Base-by-base conservation (phyloP, 2,797 vertebrate species). In the Delichon dasypus region DNA sequence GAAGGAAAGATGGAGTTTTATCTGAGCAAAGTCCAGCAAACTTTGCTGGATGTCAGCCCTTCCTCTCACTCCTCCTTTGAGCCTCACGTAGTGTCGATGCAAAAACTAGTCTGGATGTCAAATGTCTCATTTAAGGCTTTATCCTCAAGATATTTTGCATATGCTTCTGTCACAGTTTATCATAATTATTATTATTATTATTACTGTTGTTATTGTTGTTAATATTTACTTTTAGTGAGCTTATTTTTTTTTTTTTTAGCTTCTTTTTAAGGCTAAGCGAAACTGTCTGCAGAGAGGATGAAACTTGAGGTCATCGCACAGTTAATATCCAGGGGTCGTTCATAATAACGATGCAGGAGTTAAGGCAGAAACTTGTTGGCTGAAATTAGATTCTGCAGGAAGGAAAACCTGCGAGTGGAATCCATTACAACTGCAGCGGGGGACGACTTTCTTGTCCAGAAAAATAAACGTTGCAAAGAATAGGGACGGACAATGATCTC, bases 11-110 rank as follows among this genome's bases (percentile, higher is more conserved):
- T 47, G 47, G 85, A 80, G 65, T 92, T 95, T 73, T 64, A 42
- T 42, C 85, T 61, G 83, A 88, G 72, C 25, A 62, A 95, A 95
- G 88, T 95, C 76, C 75, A 94, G 75, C 85, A 75, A 96, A 95
- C 80, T 95, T 95, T 74, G 85, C 75, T 89, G 86, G 88, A 60
- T 66, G 57, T 19, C 54, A 89, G 82, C 78, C 57, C 45, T 95
- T 77, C 51, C 65, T 88, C 77, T 79, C 70, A 15, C 54, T 70
- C 11, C 18, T 48, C 76, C 76, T 32, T 2, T 13, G 15, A 84
- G 40, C 42, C 45, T 75, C 87, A 19, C 7, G 53, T 53, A 21
- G 40, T 48, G 42, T 4, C 48, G 42, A 42, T 40, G 60, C 42
- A 78, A 83, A 77, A 85, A 65, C 51, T 22, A 57, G 18, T 20